phyloP scores from a whole-genome alignment of 2,797 vertebrate genomes.

The Chelonia mydas region DNA sequence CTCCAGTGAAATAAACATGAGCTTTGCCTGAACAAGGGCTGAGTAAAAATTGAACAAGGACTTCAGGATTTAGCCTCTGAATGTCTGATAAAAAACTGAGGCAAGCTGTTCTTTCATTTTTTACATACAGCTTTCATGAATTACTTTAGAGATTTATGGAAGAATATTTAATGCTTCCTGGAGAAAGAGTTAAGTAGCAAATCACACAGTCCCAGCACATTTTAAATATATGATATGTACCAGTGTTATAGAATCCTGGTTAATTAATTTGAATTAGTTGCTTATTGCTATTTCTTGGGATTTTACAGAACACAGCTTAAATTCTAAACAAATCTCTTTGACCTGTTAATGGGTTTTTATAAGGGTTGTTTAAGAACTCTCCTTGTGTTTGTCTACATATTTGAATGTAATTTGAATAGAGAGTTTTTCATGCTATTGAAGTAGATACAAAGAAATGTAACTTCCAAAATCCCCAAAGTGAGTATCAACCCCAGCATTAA shows the following conservation, averaged over 20 bases:
- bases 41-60: not conserved
- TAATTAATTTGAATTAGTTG: constrained; percentile 48
- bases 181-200: constrained; percentile 14
- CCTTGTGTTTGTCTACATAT: not conserved
- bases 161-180: not conserved
- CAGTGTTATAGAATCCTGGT: not conserved
- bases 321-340: constrained; percentile 41
- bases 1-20: not conserved
- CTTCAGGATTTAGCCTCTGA: rapidly evolving
- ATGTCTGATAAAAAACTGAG: not conserved
- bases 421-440: constrained; percentile 18
- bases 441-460: constrained; percentile 14
- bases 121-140: not conserved
- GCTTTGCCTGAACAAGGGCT: not conserved
- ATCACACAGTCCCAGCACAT: not conserved
- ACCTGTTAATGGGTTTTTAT: constrained; percentile 24
- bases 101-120: not conserved
- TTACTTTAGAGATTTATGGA: constrained; percentile 9
- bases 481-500: constrained; percentile 28
- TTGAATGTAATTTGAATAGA: constrained; percentile 5
- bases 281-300: constrained; percentile 22
- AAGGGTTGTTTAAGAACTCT: constrained; percentile 19
- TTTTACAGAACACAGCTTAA: constrained; percentile 10
- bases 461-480: constrained; percentile 19
- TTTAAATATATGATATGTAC: not conserved